Base-by-base conservation (phyloP, 2,888 invertebrate species). In the Apantesis nais region DNA sequence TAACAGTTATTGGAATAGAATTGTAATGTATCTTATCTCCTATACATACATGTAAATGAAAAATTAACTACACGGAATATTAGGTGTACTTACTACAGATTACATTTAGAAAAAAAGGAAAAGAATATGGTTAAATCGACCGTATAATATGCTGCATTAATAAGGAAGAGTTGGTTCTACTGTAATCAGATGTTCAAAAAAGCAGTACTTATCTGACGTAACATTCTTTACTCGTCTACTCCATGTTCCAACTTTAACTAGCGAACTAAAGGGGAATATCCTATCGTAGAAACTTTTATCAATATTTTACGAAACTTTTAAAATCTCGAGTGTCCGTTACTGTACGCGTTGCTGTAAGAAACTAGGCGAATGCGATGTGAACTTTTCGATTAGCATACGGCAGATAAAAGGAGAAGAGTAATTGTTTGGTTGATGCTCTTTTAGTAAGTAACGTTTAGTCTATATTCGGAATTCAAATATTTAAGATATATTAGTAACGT, bases 381-480 rank as follows among this genome's bases (percentile, higher is more conserved):
- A 85, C 83, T 84, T 86, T 86, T 82, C 85, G 83, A 86, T 89
- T 88, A 88, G 84, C 86, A 83, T 86, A 84, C 79, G 78, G 78
- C 76, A 85, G 85, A 87, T 88, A 87, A 87, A 86, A 86, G 81
- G 76, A 76, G 80, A 83, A 82, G 81, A 81, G 76, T 73, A 74
- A 82, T 79, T 78, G 71, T 74, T 73, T 78, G 75, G 74, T 74
- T 77, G 72, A 78, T 75, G 68, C 62, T 65, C 70, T 60, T 75
- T 67, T 66, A 72, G 64, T 55, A 62, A 41, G 64, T 58, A 62
- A 44, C 52, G 61, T 37, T 58, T 64, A 31, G 39, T 64, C 62
- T 62, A 52, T 58, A 66, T 55, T 63, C 16, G 1, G 3, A 12
- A 44, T 44, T 2, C 12, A n/a, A n/a, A n/a, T n/a, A n/a, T n/a